Base-by-base conservation (phyloP, 2,113 vertebrate genomes). In the Mastomys natalensis region DNA sequence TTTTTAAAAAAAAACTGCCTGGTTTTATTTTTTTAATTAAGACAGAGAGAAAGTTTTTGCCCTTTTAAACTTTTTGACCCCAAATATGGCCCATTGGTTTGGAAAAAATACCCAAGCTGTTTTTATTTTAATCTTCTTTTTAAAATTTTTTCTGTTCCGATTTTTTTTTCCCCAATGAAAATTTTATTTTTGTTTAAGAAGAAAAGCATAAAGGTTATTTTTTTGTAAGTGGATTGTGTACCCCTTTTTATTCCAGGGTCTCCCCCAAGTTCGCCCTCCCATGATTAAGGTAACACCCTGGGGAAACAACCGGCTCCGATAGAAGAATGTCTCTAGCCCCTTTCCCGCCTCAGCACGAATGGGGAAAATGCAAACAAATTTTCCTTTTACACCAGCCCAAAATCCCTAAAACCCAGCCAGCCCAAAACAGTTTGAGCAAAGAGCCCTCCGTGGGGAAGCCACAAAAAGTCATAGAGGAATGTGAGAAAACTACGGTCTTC, bases 111-210 rank as follows among this genome's bases (percentile, higher is more conserved):
- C n/a, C 1, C 37, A 66, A 92, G n/a, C 58, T 86, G 6, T 88
- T 86, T 45, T 15, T 24, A 53, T 89, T 77, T 94, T 95, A 88
- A 70, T 87, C 82, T 73, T 66, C 31, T 92, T 84, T 86, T 72
- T 93, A n/a, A 92, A 17, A 55, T 93, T 91, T 90, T 86, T 62
- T 64, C 51, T 72, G 55, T 91, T 80, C 26, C 45, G 37, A 15
- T 37, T 93, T 74, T 96, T 66, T 70, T 70, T 5, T 5, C 84
- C 95, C 55, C 91, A 89, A 40, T 78, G 48, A 74, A 62, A 21
- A 87, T 74, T 40, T n/a, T 34, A 78, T 77, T 89, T 94, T 87
- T 81, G 92, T 64, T 78, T 64, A 73, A 86, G 66, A 95, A 80
- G 93, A 88, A 72, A 29, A 81, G 31, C 24, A 48, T 22, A 89